Evolutionary conservation across 2,888 invertebrate genomes (phyloP).

Genomic region (Diarsia dahlii): DNA sequence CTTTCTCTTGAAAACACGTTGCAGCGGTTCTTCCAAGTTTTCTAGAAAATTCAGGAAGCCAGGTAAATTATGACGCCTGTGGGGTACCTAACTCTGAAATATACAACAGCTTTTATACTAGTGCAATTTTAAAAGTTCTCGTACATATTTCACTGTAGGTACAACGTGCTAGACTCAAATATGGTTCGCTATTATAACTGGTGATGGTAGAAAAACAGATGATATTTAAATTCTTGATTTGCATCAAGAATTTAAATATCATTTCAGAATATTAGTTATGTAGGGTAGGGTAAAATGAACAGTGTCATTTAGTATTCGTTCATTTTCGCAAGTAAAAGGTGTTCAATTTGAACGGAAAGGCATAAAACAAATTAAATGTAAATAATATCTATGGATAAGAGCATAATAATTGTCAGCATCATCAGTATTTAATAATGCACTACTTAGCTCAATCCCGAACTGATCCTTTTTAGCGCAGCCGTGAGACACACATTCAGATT

Average conservation of each 20-base stretch:
- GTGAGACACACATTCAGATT: no score
- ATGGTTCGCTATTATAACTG: neutral
- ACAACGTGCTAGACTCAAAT: conserved; percentile 18
- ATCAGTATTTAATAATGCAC: neutral
- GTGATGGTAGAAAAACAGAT: conserved; percentile 10
- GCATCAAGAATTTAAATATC: no score
- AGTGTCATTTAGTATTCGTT: neutral
- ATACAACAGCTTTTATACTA: conserved; percentile 51
- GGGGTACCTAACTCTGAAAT: conserved; percentile 35
- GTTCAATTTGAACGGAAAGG: neutral
- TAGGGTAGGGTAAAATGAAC: neutral
- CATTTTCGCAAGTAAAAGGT: neutral
- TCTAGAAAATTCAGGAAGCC: conserved; percentile 20
- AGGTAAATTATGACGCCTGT: conserved; percentile 39
- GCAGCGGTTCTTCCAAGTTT: conserved; percentile 22
- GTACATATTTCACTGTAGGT: conserved; percentile 30
- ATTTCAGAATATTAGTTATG: neutral
- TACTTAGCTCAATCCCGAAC: neutral
- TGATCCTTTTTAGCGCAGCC: no score
- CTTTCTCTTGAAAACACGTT: neutral
- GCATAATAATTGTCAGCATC: no score
- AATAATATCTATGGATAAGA: no score
- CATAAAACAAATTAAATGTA: no score
- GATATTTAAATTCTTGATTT: conserved; percentile 15
- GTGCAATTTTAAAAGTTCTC: conserved; percentile 39